Evolutionary conservation across 2,113 vertebrate genomes (phyloP).

Genomic region (Morone saxatilis): DNA sequence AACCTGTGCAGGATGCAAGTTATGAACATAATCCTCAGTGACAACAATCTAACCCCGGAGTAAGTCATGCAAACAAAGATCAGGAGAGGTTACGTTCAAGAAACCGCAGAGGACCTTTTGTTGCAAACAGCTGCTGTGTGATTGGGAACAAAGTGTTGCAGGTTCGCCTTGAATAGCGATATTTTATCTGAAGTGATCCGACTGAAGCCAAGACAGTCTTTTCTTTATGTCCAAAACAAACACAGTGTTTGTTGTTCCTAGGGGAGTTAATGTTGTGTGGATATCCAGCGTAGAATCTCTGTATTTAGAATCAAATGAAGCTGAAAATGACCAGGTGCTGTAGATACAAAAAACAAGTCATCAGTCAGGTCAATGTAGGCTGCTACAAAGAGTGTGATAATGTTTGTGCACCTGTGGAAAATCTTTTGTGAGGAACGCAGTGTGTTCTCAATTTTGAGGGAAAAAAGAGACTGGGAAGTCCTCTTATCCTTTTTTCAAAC

Average conservation of each 20-base stretch:
- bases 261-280: constrained; percentile 73
- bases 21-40: constrained; percentile 25
- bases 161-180: constrained; percentile 16
- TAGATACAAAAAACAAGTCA: constrained; percentile 54
- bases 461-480: background rate
- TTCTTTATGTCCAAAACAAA: constrained; percentile 79
- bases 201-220: constrained; percentile 51
- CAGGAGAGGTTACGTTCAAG: constrained; percentile 23
- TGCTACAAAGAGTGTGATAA: constrained; percentile 50
- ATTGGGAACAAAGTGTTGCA: constrained; percentile 39
- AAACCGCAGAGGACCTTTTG: constrained; percentile 11
- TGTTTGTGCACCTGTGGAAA: constrained; percentile 75
- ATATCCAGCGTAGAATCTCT: constrained; percentile 43
- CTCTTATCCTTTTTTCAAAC: constrained; percentile 4
- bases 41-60: constrained; percentile 12
- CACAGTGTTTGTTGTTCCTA: constrained; percentile 47
- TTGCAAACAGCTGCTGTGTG: constrained; percentile 25
- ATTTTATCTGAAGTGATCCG: constrained; percentile 45
- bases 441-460: constrained; percentile 50
- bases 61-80: constrained; percentile 42
- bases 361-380: constrained; percentile 42
- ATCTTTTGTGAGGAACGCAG: constrained; percentile 10
- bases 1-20: constrained; percentile 9
- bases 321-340: constrained; percentile 75
- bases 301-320: constrained; percentile 71